Evolutionary conservation across 2,888 invertebrate species (phyloP), one percentile per base, ranked within the genome.

Genomic region (Andrena bucephala): DNA sequence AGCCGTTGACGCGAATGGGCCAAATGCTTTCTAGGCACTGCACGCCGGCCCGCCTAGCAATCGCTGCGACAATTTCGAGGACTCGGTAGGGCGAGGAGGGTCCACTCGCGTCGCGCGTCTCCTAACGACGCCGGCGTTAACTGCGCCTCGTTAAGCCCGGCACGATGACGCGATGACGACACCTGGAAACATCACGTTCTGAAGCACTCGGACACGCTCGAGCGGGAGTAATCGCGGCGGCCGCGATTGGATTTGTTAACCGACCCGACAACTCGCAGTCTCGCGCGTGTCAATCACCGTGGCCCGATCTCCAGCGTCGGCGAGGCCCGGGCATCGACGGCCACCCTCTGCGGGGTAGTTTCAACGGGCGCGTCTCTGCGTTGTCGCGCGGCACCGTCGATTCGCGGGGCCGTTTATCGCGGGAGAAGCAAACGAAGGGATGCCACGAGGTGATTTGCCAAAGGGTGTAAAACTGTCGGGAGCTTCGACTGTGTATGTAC

Each of bases 71-170:
- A 66, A 63, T 81, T 69, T 83, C 68, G 76, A 68, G 76, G 76
- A 59, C 72, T 73, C 13, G 62, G 59, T 48, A 54, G 60, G 31
- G 33, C 74, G 54, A 65, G 59, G 29, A 48, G 50, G 77, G 78
- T 77, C 75, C 76, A 77, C 80, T 76, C 52, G 65, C 72, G 63
- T 63, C 59, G 75, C 48, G 48, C 76, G 73, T 78, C 77, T 71
- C 83, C 77, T 85, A 89, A 89, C 85, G 84, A 85, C 76, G 78
- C 67, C 71, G 69, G 70, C 77, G 85, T 83, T 87, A 86, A 89
- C 88, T 85, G 84, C 78, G 72, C 83, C 87, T 87, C 88, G 87
- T 89, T 89, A 86, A 83, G 72, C 81, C 52, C 57, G 20, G 66
- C 73, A 68, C 77, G 78, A 73, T 73, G 76, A 84, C 74, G 65